A percentile compares a stretch with the other conserved stretches of the same genome.
Evolutionary conservation across 1,140 invertebrate species (phyloP).

Genomic region (Drosophila grimshawi): DNA sequence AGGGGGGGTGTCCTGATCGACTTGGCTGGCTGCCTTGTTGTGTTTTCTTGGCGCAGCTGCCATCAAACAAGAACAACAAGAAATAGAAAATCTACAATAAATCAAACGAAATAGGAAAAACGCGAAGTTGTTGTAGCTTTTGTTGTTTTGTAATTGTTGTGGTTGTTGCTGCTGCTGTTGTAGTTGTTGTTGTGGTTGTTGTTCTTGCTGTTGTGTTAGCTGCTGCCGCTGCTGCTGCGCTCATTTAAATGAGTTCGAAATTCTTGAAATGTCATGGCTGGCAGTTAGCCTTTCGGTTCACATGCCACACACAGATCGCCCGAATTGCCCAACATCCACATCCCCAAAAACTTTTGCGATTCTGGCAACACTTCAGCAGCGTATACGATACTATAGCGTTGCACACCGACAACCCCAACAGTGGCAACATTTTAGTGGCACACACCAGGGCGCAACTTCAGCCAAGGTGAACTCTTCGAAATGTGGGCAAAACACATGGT

Average conservation of each 20-base stretch:
- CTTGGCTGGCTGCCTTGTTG: slow-evolving; percentile 37
- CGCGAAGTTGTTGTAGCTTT: slow-evolving; percentile 45
- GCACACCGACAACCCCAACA: neutral
- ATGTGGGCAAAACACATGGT: too few species aligned
- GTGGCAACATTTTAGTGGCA: slow-evolving; percentile 1
- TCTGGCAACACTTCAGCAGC: slow-evolving; percentile 1
- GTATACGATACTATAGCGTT: slow-evolving; percentile 6
- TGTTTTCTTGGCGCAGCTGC: slow-evolving; percentile 64
- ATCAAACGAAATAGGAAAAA: slow-evolving; percentile 71
- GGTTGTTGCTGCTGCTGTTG: neutral
- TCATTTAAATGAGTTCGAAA: slow-evolving; percentile 66
- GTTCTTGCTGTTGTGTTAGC: too few species aligned
- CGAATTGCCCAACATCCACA: neutral
- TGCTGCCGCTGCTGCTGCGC: slow-evolving; percentile 5
- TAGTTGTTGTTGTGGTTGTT: too few species aligned
- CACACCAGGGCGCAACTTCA: neutral
- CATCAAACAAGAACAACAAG: slow-evolving; percentile 33
- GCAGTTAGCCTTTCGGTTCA: slow-evolving; percentile 69
- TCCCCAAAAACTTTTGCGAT: slow-evolving; percentile 28
- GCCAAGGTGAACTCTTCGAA: too few species aligned
- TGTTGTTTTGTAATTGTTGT: slow-evolving; percentile 16
- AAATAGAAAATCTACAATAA: slow-evolving; percentile 59
- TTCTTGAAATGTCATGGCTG: slow-evolving; percentile 77
- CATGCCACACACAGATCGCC: slow-evolving; percentile 32
- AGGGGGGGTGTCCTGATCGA: slow-evolving; percentile 50